Evolutionary conservation across 92 coral and sea anemone genomes (phyloP).

Genomic region (Meandrina meandrites): DNA sequence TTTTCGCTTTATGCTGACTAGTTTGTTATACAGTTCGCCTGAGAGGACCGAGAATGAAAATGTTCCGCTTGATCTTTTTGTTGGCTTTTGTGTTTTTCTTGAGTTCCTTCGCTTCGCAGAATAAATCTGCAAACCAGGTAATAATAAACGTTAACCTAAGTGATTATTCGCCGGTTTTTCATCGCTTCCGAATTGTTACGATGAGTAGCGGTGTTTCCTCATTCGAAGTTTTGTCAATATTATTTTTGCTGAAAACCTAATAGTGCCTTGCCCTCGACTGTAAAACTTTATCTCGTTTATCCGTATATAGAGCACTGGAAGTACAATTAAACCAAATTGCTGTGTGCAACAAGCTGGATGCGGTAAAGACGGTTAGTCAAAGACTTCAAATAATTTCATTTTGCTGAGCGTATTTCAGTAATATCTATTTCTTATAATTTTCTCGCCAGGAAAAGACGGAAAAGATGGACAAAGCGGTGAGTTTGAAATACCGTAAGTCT

Average conservation of each 20-base stretch:
- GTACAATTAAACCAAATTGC: background rate
- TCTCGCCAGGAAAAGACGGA: conserved; percentile 8
- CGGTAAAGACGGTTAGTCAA: background rate
- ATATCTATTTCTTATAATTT: background rate
- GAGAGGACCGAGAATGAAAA: background rate
- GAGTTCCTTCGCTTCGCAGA: conserved; percentile 13
- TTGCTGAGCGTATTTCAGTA: background rate
- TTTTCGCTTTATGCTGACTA: background rate
- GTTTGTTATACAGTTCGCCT: background rate
- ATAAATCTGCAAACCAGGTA: conserved; percentile 17
- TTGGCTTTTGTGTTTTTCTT: conserved; percentile 3
- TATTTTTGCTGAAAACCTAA: background rate
- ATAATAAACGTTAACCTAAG: background rate
- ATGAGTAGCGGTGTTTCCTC: background rate
- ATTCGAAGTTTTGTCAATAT: background rate
- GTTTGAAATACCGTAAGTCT: background rate
- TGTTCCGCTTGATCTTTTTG: conserved; percentile 2
- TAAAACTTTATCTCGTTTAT: background rate
- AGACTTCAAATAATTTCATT: background rate
- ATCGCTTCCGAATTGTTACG: background rate
- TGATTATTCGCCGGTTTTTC: no score
- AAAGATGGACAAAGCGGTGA: conserved; percentile 23
- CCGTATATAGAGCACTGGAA: background rate
- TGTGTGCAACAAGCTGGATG: background rate
- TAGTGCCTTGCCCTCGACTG: background rate